Evolutionary conservation across 1,140 invertebrate species (phyloP).

Genomic region (Anadara kagoshimensis): DNA sequence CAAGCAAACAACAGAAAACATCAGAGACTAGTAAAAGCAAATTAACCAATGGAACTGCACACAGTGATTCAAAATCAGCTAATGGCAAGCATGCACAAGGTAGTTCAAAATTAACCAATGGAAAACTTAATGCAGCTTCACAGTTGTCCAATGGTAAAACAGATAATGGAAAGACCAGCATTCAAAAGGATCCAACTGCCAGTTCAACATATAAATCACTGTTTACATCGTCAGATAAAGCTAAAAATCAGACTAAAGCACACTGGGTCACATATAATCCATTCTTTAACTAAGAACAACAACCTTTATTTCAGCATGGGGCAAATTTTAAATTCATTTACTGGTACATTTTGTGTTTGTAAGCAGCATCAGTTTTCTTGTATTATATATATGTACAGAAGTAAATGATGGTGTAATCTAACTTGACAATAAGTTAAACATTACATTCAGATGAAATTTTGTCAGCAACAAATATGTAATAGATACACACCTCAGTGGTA

Average conservation of each 20-base stretch:
- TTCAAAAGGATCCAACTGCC: slow-evolving; percentile 87
- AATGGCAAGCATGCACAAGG: slow-evolving; percentile 2
- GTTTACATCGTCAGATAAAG: slow-evolving; percentile 92
- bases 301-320: no score
- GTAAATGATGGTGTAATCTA: no score
- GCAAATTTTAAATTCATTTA: no score
- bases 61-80: not conserved
- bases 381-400: no score
- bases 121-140: slow-evolving; percentile 15
- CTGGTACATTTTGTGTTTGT: no score
- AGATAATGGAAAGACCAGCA: slow-evolving; percentile 35
- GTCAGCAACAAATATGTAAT: no score
- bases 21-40: not conserved
- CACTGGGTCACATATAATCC: slow-evolving; percentile 99
- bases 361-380: no score
- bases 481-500: no score
- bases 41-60: no score
- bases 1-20: slow-evolving; percentile 10
- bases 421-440: no score
- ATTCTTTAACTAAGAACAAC: slow-evolving; percentile 23
- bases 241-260: slow-evolving; percentile 88
- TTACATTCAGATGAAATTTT: no score
- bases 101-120: slow-evolving; percentile 17
- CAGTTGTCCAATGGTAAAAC: slow-evolving; percentile 18
- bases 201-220: slow-evolving; percentile 95